Percentiles rank a stretch among this genome's conserved stretches.
These are phyloP conservation scores for Limnothrissa miodon DNA, from an alignment of 2,113 vertebrate genomes.

Conservation along the genomic window DNA sequence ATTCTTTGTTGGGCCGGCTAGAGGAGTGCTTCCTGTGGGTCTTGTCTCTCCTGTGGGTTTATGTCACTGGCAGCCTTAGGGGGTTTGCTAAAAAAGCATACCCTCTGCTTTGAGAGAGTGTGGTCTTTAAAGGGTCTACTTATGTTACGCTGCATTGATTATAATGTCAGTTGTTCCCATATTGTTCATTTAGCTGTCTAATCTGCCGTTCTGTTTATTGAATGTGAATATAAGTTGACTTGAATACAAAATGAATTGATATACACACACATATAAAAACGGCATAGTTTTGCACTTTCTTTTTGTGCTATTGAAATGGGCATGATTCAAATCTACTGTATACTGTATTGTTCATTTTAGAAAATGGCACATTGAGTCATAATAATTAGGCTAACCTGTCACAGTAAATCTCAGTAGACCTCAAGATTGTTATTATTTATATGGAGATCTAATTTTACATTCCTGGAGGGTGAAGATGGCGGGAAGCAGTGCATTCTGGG, in stretches of 20 bases:
- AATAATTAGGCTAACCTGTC: not conserved
- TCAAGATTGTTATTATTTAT: not conserved
- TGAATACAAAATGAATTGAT: not conserved
- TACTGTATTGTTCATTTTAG: not conserved
- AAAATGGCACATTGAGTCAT: not conserved
- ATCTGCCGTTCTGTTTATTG: not conserved
- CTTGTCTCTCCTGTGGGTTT: not conserved
- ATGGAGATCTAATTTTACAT: not conserved
- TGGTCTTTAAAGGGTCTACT: not conserved
- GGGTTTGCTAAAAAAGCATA: not conserved
- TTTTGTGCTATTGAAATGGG: not conserved
- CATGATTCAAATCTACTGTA: not conserved
- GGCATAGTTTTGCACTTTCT: not conserved
- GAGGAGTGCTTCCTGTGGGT: slow-evolving; percentile 6
- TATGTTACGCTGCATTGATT: not conserved
- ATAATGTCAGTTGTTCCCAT: not conserved
- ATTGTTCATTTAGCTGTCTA: not conserved
- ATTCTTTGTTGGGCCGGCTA: slow-evolving; percentile 53
- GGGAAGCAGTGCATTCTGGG: not conserved
- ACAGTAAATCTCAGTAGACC: not conserved
- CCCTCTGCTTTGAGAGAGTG: not conserved
- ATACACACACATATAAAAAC: not conserved
- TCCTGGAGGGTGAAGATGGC: slow-evolving; percentile 1
- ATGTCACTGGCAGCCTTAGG: not conserved
- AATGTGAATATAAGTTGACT: not conserved